Evolutionary conservation across 2,888 invertebrate genomes (phyloP).

Genomic region (Hypselothyrea guttata): DNA sequence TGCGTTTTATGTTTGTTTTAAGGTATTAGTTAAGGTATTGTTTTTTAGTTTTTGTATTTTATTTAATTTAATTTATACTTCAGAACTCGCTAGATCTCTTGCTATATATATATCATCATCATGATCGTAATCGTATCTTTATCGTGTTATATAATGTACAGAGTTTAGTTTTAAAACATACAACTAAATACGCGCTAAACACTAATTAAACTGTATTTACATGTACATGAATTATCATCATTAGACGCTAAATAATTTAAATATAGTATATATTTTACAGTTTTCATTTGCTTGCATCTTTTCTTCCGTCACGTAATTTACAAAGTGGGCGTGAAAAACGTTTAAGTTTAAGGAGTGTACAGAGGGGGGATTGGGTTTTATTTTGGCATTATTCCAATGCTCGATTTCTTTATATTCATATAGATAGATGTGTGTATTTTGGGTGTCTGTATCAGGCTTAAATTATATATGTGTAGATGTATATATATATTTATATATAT

Average conservation of each 20-base stretch:
- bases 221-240: slow-evolving; percentile 55
- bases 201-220: slow-evolving; percentile 73
- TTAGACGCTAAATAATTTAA: slow-evolving; percentile 74
- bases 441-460: slow-evolving; percentile 36
- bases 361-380: slow-evolving; percentile 29
- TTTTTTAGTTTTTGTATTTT: slow-evolving; percentile 11
- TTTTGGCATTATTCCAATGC: slow-evolving; percentile 23
- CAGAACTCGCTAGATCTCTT: slow-evolving; percentile 27
- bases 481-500: slow-evolving; percentile 5
- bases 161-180: slow-evolving; percentile 72
- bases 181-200: slow-evolving; percentile 75
- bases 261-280: slow-evolving; percentile 74
- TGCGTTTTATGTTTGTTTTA: slow-evolving; percentile 36
- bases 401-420: slow-evolving; percentile 20
- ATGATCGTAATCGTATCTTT: slow-evolving; percentile 50
- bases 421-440: slow-evolving; percentile 34
- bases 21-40: too few relatives aligned
- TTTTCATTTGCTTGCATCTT: slow-evolving; percentile 28
- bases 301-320: slow-evolving; percentile 66
- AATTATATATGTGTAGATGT: slow-evolving; percentile 33
- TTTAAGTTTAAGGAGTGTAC: slow-evolving; percentile 64
- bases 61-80: slow-evolving; percentile 29
- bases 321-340: slow-evolving; percentile 63
- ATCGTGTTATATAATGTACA: slow-evolving; percentile 72
- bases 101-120: background rate